phyloP scores from a whole-genome alignment of 2,113 vertebrate species.

The Marmota monax region DNA sequence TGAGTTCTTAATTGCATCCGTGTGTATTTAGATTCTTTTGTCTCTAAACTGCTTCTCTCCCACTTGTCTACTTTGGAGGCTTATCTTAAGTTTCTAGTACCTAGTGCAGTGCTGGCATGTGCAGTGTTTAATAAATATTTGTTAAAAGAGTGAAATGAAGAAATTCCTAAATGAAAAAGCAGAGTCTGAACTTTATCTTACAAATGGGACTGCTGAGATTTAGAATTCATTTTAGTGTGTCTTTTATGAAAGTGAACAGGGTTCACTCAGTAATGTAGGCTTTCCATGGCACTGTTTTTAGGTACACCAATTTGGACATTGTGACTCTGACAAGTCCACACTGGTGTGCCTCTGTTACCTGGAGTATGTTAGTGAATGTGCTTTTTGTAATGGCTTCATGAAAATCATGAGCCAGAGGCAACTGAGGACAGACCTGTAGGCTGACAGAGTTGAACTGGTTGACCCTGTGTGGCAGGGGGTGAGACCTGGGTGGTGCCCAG shows the following conservation, averaged over 20 bases:
- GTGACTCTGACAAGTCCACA: neutral
- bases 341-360: neutral
- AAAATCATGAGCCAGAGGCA: neutral
- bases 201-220: neutral
- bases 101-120: neutral
- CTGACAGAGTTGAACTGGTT: neutral
- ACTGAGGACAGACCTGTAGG: neutral
- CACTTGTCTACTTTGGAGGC: slow-evolving; percentile 46
- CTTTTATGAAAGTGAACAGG: slow-evolving; percentile 8
- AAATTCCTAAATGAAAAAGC: slow-evolving; percentile 26
- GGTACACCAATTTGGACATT: neutral
- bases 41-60: slow-evolving; percentile 33
- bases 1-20: slow-evolving; percentile 23
- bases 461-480: too few species aligned
- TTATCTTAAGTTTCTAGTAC: slow-evolving; percentile 59
- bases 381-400: neutral
- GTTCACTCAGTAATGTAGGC: neutral
- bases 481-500: neutral
- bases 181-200: slow-evolving; percentile 45
- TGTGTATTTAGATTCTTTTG: slow-evolving; percentile 45
- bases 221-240: neutral
- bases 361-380: neutral
- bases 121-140: slow-evolving; percentile 46
- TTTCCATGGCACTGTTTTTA: neutral
- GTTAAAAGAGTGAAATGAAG: slow-evolving; percentile 46